phyloP scores from a whole-genome alignment of 2,113 vertebrate species.

The Limnothrissa miodon region DNA sequence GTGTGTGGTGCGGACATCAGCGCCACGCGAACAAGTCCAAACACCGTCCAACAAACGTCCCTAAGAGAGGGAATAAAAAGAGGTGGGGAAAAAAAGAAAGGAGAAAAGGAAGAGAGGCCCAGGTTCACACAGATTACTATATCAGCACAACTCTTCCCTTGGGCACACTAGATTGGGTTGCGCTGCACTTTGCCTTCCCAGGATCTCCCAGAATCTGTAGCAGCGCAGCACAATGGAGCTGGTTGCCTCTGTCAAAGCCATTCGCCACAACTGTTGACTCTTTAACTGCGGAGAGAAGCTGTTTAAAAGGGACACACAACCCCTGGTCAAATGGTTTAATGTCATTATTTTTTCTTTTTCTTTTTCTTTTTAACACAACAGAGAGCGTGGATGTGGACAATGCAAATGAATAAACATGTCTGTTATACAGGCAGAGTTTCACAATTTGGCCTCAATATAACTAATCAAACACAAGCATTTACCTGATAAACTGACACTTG shows the following conservation, averaged over 20 bases:
- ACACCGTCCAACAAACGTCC: neutral
- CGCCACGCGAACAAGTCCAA: neutral
- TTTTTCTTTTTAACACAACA: neutral
- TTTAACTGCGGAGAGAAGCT: neutral
- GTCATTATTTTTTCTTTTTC: neutral
- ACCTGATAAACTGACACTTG: slow-evolving; percentile 9
- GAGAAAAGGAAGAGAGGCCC: neutral
- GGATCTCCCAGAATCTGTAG: neutral
- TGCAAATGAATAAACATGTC: slow-evolving; percentile 2
- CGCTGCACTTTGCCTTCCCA: neutral
- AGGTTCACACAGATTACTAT: neutral
- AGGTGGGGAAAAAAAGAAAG: neutral
- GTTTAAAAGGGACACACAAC: neutral
- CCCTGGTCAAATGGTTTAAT: neutral
- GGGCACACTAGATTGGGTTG: neutral
- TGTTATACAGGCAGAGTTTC: neutral
- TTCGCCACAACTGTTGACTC: neutral
- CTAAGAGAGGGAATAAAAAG: neutral
- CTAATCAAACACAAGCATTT: slow-evolving; percentile 10
- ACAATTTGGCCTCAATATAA: neutral
- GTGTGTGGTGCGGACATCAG: neutral
- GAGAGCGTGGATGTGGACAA: neutral
- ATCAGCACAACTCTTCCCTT: slow-evolving; percentile 4
- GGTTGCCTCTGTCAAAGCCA: neutral
- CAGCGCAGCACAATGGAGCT: neutral